Base-by-base conservation (phyloP, 2,888 invertebrate genomes). In the Stenodema calcarata region DNA sequence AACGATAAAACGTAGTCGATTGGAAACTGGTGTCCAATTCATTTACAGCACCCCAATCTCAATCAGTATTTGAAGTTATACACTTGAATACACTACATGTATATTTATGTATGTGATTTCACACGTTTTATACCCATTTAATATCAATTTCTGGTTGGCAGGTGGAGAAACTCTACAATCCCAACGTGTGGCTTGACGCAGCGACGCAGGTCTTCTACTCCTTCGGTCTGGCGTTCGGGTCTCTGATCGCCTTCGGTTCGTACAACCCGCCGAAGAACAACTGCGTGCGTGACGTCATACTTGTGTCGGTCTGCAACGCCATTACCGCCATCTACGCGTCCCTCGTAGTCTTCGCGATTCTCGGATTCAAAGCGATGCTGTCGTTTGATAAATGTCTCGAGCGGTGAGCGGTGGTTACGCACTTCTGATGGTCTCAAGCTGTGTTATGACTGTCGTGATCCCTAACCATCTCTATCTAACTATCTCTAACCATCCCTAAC, bases 161-260 rank as follows among this genome's bases (percentile, higher is more conserved):
- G 97, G 93, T 97, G 90, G 95, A 96, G 89, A 97, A 96, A 90
- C 93, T 98, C 23, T 92, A 95, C 76, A 95, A 97, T 90, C 97
- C 98, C 0, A 96, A 95, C 6, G 98, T 98, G 0, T 98, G 98
- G 98, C 92, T 98, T 90, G 98, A 98, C 91, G 98, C 98, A 1
- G 98, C 98, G 0, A 98, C 98, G 0, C 98, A 98, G 92, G 98
- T 98, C 1, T 98, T 98, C 92, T 98, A 98, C 92, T 98, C 98
- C 0, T 97, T 97, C 91, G 98, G 98, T 1, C 92, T 98, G 87
- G 98, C 98, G 7, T 98, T 98, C 91, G 98, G 98, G 1, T 98
- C 98, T 0, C 93, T 98, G 87, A 98, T 98, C 90, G 98, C 98
- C 0, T 98, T 98, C 91, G 98, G 98, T 85, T 97, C 97, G 89